Base-by-base conservation (phyloP, 2,888 invertebrate species). In the Andrena camellia region DNA sequence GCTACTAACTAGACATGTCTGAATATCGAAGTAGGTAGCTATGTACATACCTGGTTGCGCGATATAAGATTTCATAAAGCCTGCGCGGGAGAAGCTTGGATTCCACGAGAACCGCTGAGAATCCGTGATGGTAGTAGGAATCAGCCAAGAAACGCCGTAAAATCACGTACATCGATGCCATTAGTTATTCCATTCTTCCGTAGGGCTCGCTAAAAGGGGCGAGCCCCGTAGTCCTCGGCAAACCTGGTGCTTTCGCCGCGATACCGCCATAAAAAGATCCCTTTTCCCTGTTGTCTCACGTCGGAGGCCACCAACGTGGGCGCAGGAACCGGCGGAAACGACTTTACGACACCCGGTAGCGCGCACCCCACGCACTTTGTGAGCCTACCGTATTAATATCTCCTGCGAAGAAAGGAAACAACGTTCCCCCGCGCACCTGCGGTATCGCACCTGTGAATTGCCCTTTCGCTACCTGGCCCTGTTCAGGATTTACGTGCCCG, bases 261-360 rank as follows among this genome's bases (percentile, higher is more conserved):
- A 75, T 78, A 77, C 70, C 77, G 85, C 20, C 85, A 83, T 88
- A 88, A 88, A 88, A 81, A 7, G 76, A 76, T 85, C 80, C 83
- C 81, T 83, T 77, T 82, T 71, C 77, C 70, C 73, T 78, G 81
- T 82, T 82, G 78, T 78, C 72, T 76, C 72, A 48, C 50, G n/a
- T 10, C 26, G 64, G 42, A 48, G 89, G 63, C 89, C 87, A 85
- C 88, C 89, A 71, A 82, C 87, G 88, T 85, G 68, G 68, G 86
- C 70, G 78, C 66, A 71, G 68, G 77, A 84, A 74, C 35, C 84
- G 75, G 54, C 76, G 89, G 88, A 89, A 89, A 89, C 86, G 89
- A 90, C 86, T 92, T 92, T 92, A 92, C 87, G 90, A 92, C 86
- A 86, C 85, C 88, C 91, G 87, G 91, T 92, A 92, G 91, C 91